Conservation (phyloP, 2,888 invertebrate species). For the Cantharis rufa region DNA sequence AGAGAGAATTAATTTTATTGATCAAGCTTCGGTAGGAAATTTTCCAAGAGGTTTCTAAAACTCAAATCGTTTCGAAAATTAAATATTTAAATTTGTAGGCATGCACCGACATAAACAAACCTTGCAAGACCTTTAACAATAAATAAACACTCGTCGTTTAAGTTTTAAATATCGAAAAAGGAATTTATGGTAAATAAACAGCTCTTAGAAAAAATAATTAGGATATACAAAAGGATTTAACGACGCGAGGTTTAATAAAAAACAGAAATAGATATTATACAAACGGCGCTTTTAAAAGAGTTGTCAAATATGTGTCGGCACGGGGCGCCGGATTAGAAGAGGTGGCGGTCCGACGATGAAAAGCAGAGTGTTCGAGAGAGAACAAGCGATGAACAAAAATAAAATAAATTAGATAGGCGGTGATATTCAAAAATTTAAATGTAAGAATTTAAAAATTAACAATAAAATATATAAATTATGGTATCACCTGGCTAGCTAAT, state of each 20-base stretch:
- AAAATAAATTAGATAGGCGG: neutral
- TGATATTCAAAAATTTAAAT: neutral
- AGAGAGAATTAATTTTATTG: neutral
- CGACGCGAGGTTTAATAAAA: neutral
- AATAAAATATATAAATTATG: neutral
- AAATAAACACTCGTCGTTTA: neutral
- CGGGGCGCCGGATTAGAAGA: neutral
- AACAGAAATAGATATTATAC: neutral
- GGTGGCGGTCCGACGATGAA: too few species aligned
- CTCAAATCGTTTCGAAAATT: neutral
- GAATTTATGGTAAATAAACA: neutral
- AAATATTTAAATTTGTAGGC: neutral
- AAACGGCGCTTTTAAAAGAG: neutral
- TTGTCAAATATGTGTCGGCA: neutral
- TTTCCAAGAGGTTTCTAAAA: neutral
- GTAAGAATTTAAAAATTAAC: neutral
- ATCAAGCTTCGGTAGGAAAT: neutral
- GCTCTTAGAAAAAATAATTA: neutral
- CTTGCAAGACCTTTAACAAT: neutral
- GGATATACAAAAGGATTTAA: neutral
- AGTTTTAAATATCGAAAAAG: neutral
- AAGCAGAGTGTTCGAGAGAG: neutral
- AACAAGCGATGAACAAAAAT: neutral
- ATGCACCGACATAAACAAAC: neutral
- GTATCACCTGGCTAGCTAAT: neutral